Evolutionary conservation across 2,113 vertebrate genomes (phyloP), one percentile per base, ranked within the genome.

Genomic region (Chrysemys picta): DNA sequence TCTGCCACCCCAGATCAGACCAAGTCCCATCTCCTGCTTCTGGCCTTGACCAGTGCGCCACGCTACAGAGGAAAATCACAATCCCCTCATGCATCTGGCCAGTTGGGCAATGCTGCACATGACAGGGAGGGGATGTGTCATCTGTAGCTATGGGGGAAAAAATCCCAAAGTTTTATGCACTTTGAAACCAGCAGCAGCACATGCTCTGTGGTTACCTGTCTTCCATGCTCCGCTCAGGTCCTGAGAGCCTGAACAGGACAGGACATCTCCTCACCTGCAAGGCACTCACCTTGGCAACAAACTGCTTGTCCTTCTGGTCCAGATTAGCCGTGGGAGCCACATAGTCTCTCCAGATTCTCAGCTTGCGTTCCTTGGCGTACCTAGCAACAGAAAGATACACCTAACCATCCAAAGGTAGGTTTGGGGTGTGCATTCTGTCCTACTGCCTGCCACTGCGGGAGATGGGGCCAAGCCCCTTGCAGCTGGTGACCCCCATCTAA

Each of bases 311-410:
- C 98, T 99, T 99, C 98, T 98, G 99, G 89, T 99, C 99, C 98
- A 99, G 94, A 98, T 99, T 99, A 81, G 99, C 99, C 11, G 99
- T 99, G 82, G 99, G 99, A 1, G 99, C 98, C 88, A 99, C 99
- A 0, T 99, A 99, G 97, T 99, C 99, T 98, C 99, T 99, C 99
- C 99, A 99, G 96, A 99, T 99, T 93, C 99, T 97, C 92, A 99
- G 97, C 97, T 99, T 99, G 87, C 98, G 99, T 80, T 99, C 99
- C 96, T 99, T 99, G 91, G 99, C 99, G 53, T 98, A 99, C 94
- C 99, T 99, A 94, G 45, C 1, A 54, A 83, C 5, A 62, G 5
- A 42, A 59, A 56, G 12, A 25, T 3, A 82, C 11, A 47, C 13
- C 52, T 59, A n/a, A 87, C 90, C 81, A 91, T 45, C 59, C 10